Evolutionary conservation across 2,888 invertebrate genomes (phyloP), one percentile per base, ranked within the genome.

Genomic region (Pyrrhosoma nymphula): DNA sequence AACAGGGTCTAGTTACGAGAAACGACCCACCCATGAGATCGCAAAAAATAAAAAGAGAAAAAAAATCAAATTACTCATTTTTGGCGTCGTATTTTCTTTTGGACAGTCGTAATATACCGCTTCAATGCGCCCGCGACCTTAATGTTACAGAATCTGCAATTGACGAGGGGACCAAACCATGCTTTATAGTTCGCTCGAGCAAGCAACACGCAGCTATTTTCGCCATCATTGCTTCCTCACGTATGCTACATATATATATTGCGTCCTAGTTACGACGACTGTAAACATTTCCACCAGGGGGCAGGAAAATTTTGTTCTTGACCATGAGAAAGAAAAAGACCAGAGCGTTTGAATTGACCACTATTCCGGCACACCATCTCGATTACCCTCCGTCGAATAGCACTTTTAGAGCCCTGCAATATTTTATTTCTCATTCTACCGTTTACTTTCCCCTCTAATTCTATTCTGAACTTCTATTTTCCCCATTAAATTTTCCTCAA

Each of bases 391-490:
- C 8, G 12, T 35, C 60, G 35, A 91, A 91, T 93, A 35, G 35
- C 82, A 82, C 30, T 30, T 69, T 69, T 69, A 93, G 47, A 93
- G 93, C n/a, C 69, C 26, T 16, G 55, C 69, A 69, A 93, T 93
- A 47, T 75, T 47, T 39, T 69, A 47, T 47, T 26, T 26, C 55
- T 26, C 26, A 47, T 14, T 69, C 4, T 0, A 35, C 82, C 35
- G 6, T 14, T 16, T 35, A 35, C 0, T 69, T n/a, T 69, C 69
- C n/a, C 35, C 35, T 12, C 82, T 3, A 69, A 69, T 26, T 82
- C 82, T 82, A 35, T 35, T 35, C 30, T 18, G 16, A 82, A 18
- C 14, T 8, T 35, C 30, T 35, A 82, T 82, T 82, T 35, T 82
- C 82, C 16, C 14, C 35, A 18, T 82, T 18, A 18, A 35, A 14